Base-by-base conservation (phyloP, 2,113 vertebrate genomes). In the Bufo gargarizans region DNA sequence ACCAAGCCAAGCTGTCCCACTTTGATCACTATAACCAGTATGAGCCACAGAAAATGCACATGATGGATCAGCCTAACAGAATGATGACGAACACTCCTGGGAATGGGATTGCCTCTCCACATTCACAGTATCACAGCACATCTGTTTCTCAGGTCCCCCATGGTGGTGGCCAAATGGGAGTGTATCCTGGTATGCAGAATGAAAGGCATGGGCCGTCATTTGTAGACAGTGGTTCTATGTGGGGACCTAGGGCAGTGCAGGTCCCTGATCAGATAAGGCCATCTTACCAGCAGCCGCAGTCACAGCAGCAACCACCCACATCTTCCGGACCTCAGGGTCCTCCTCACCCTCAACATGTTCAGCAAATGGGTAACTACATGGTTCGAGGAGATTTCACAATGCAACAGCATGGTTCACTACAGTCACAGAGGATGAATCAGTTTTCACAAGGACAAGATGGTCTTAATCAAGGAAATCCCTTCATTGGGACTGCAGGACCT, bases 11-110 rank as follows among this genome's bases (percentile, higher is more conserved):
- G 94, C 86, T 99, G 93, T 98, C 97, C 91, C 98, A 98, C 92
- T 99, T 97, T 55, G 98, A 99, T 94, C 98, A 97, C 90, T 99
- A 98, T 93, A 94, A 96, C 85, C 96, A 97, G 78, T 99, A 98
- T 0, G 98, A 99, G 86, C 98, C 96, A 87, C 95, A 96, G 88
- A 98, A 93, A 92, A 96, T 94, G 93, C 96, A 95, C 91, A 94
- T 97, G 93, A 94, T 97, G 94, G 96, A 97, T 91, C 96, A 96
- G 93, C 96, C 95, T 3, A 95, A 90, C 90, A 95, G 97, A 90
- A 96, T 98, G 96, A 95, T 98, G 91, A 94, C 95, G 90, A 96
- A 91, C 61, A 95, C 96, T 90, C 97, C 97, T 43, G 95, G 98
- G 91, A 99, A 99, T 71, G 98, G 98, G 82, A 96, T 99, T 82